Evolutionary conservation across 2,113 vertebrate species (phyloP).

Genomic region (Oncorhynchus mykiss): DNA sequence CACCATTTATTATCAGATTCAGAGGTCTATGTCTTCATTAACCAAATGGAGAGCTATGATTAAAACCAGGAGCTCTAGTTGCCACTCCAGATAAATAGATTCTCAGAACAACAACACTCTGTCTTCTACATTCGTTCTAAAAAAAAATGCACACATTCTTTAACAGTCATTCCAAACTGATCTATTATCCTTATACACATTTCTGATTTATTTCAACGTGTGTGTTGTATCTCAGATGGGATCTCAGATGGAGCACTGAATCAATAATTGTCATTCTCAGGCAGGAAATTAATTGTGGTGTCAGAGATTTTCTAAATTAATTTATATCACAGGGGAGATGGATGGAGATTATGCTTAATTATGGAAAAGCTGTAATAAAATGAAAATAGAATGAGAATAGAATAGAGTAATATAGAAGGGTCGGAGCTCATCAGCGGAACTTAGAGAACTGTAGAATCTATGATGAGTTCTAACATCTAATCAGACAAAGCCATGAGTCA

Average conservation of each 20-base stretch:
- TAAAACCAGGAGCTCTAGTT: too few species aligned
- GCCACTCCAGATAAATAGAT: too few species aligned
- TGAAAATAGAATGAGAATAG: too few species aligned
- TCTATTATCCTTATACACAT: slow-evolving; percentile 31
- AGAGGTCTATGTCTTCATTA: background rate
- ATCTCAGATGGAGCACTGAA: slow-evolving; percentile 28
- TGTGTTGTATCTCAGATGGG: slow-evolving; percentile 40
- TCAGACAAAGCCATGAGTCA: slow-evolving; percentile 2
- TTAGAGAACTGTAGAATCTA: background rate
- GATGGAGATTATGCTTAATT: slow-evolving; percentile 3
- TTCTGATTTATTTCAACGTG: slow-evolving; percentile 49
- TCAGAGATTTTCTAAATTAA: slow-evolving; percentile 33
- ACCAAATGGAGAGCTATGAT: background rate
- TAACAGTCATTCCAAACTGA: background rate
- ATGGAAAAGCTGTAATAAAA: too few species aligned
- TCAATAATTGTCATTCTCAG: slow-evolving; percentile 49
- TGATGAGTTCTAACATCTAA: background rate
- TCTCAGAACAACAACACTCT: too few species aligned
- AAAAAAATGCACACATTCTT: background rate
- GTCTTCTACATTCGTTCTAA: too few species aligned
- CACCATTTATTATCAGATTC: too few species aligned
- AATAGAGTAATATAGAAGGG: too few species aligned
- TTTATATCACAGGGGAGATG: slow-evolving; percentile 27
- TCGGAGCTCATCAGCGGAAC: background rate
- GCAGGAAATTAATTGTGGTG: slow-evolving; percentile 41